These are phyloP conservation scores for Melopsittacus undulatus DNA, from an alignment of 2,797 vertebrate genomes.

Conservation along the genomic window DNA sequence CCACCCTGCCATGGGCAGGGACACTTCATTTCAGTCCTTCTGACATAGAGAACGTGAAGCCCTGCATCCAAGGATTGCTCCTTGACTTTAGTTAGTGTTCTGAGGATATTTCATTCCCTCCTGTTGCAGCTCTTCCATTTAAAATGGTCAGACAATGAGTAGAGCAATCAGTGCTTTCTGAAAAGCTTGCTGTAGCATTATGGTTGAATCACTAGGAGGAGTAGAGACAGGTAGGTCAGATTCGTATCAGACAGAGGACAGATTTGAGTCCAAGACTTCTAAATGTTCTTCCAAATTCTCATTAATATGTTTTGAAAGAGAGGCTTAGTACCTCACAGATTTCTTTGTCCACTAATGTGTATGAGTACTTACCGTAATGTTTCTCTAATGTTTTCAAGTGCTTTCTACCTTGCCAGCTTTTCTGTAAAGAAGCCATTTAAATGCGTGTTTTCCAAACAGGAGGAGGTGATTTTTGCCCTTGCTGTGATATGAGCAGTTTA, in stretches of 20 bases:
- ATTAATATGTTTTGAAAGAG: background rate
- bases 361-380: background rate
- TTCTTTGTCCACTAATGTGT: background rate
- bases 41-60: fast-evolving
- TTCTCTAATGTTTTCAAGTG: background rate
- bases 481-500: background rate
- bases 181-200: background rate
- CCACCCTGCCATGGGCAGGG: no score
- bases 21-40: background rate
- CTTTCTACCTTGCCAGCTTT: background rate
- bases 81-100: background rate
- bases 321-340: background rate
- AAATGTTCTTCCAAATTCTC: background rate
- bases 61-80: background rate
- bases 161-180: background rate
- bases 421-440: background rate
- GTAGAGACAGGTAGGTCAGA: background rate
- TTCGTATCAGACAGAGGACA: background rate
- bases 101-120: background rate
- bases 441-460: background rate
- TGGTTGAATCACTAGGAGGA: background rate
- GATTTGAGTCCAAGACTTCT: background rate
- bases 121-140: background rate
- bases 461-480: conserved; percentile 9
- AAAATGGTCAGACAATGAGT: background rate